phyloP scores from a whole-genome alignment of 2,888 invertebrate species.

The Lasius platythorax region DNA sequence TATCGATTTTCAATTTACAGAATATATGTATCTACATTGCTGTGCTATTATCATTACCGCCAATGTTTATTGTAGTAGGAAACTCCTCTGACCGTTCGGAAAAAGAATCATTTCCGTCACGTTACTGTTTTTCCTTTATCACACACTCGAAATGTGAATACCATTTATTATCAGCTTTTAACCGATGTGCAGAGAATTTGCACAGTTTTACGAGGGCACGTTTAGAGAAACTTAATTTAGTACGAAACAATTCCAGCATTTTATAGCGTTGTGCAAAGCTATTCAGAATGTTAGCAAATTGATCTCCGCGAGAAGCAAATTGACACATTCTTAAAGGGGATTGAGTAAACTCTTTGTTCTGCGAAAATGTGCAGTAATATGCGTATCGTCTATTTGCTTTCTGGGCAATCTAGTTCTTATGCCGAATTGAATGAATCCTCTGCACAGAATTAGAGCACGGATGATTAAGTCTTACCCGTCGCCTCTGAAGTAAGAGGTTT shows the following conservation, averaged over 20 bases:
- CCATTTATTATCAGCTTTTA: constrained; percentile 40
- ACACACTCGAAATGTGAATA: constrained; percentile 31
- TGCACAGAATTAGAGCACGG: constrained; percentile 10
- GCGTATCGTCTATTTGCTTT: constrained; percentile 30
- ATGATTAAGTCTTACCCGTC: constrained; percentile 43
- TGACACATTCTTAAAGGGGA: constrained; percentile 34
- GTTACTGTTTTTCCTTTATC: constrained; percentile 50
- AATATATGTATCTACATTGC: constrained; percentile 50
- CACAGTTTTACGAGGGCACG: constrained; percentile 11
- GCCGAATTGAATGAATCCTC: constrained; percentile 17
- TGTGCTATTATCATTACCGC: constrained; percentile 45
- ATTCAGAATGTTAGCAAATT: neutral
- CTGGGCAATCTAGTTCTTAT: constrained; percentile 31
- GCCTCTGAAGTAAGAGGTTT: constrained; percentile 16
- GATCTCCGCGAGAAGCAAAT: neutral
- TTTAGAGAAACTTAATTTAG: constrained; percentile 39
- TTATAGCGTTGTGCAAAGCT: constrained; percentile 1
- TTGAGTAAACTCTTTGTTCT: constrained; percentile 33
- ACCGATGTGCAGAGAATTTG: constrained; percentile 33
- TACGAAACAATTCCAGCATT: constrained; percentile 31
- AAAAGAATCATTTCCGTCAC: constrained; percentile 41
- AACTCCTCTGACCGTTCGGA: constrained; percentile 42
- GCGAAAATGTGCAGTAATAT: constrained; percentile 28
- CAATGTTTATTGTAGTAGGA: constrained; percentile 52
- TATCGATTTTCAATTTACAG: constrained; percentile 53